Conservation (phyloP, 2,888 invertebrate genomes). For the Microdon myrmicae region DNA sequence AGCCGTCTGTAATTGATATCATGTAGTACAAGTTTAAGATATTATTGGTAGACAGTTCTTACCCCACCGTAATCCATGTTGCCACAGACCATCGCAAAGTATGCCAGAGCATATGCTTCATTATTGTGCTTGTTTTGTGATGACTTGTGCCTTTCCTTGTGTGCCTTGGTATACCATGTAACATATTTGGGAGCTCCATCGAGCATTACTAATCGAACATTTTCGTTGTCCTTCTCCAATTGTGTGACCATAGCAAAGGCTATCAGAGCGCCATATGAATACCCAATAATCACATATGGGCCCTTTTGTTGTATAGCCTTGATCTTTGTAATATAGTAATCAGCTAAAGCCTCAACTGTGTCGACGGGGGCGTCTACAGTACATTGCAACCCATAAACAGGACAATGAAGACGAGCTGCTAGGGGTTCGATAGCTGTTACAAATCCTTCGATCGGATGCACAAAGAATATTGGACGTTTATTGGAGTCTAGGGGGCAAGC, state of each 20-base stretch:
- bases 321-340: conserved; percentile 78
- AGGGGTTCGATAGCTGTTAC: conserved; percentile 77
- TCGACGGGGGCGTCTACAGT: conserved; percentile 78
- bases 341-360: conserved; percentile 78
- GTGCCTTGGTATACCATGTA: conserved; percentile 76
- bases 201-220: conserved; percentile 73
- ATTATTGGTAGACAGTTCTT: conserved; percentile 50
- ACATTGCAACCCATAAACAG: conserved; percentile 92
- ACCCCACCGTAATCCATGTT: conserved; percentile 80
- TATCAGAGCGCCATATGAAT: conserved; percentile 95
- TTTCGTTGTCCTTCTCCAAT: conserved; percentile 72
- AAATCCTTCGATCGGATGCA: conserved; percentile 91
- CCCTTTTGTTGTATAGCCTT: conserved; percentile 80
- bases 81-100: conserved; percentile 83
- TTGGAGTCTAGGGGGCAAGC: conserved; percentile 62
- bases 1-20: conserved; percentile 55
- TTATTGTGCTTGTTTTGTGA: conserved; percentile 70
- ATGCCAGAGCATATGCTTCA: conserved; percentile 80
- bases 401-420: conserved; percentile 77
- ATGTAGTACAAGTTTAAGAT: neutral
- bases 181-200: conserved; percentile 92
- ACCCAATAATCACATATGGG: conserved; percentile 90
- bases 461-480: conserved; percentile 72
- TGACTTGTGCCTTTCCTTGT: conserved; percentile 67
- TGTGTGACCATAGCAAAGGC: conserved; percentile 95